Evolutionary conservation across 2,888 invertebrate genomes (phyloP).

Genomic region (Hyposoter dolosus): DNA sequence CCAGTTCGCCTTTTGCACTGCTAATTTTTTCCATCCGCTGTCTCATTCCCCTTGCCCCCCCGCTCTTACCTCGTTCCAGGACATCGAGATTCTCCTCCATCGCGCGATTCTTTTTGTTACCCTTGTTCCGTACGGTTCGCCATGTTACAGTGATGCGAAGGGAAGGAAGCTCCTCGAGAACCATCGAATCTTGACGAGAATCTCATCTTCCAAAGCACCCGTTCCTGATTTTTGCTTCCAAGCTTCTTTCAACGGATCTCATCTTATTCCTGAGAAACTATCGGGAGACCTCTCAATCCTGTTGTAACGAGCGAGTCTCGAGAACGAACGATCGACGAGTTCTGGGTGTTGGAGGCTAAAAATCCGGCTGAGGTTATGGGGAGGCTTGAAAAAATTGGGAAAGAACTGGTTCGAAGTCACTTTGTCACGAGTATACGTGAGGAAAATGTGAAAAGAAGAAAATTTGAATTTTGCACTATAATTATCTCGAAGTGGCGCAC

Average conservation of each 20-base stretch:
- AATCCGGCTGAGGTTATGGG: slow-evolving; percentile 45
- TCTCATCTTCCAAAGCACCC: slow-evolving; percentile 24
- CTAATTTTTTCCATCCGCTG: slow-evolving; percentile 51
- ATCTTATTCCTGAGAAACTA: background rate
- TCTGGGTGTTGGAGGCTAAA: slow-evolving; percentile 30
- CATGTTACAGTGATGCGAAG: slow-evolving; percentile 53
- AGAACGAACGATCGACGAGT: slow-evolving; percentile 45
- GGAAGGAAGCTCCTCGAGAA: slow-evolving; percentile 33
- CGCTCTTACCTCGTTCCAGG: slow-evolving; percentile 43
- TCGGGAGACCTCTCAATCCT: slow-evolving; percentile 16
- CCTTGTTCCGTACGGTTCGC: slow-evolving; percentile 43
- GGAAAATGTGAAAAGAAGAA: background rate
- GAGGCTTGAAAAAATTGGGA: background rate
- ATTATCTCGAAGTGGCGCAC: background rate
- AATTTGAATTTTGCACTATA: background rate
- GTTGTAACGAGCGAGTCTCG: slow-evolving; percentile 52
- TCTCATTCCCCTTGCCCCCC: background rate
- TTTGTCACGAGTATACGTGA: background rate
- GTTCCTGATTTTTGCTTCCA: slow-evolving; percentile 5
- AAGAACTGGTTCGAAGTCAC: background rate
- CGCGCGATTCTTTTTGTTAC: slow-evolving; percentile 50
- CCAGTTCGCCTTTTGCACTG: slow-evolving; percentile 28
- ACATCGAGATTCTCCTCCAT: slow-evolving; percentile 53
- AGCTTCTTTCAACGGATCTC: background rate
- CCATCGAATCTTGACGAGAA: slow-evolving; percentile 24